A percentile compares a stretch with the other conserved stretches of the same genome.
Evolutionary conservation across 1,140 invertebrate genomes (phyloP).

Genomic region (Laodelphax striatellus): DNA sequence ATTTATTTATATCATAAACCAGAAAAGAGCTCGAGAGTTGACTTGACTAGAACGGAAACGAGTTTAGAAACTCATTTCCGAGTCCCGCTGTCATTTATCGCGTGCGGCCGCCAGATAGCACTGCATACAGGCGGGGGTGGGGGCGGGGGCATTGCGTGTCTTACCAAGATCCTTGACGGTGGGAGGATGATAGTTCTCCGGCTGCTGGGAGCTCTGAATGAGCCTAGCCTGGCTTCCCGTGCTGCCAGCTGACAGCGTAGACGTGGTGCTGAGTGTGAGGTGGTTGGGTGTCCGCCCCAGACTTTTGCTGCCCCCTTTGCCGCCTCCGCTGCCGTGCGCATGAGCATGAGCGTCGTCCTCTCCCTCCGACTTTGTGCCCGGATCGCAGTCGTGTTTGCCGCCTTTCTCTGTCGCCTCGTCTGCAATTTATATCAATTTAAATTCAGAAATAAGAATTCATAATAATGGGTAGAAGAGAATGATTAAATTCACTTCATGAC

Average conservation of each 20-base stretch:
- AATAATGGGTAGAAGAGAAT: too few species aligned
- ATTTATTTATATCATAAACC: too few species aligned
- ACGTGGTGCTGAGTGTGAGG: constrained; percentile 82
- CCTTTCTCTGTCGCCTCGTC: constrained; percentile 24
- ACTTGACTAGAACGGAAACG: neutral
- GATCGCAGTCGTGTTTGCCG: constrained; percentile 43
- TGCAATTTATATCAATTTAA: constrained; percentile 8
- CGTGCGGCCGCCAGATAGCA: constrained; percentile 7
- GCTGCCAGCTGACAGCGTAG: constrained; percentile 84
- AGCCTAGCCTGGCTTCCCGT: constrained; percentile 85
- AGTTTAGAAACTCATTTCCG: constrained; percentile 14
- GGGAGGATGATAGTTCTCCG: constrained; percentile 75
- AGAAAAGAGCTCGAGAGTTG: too few species aligned
- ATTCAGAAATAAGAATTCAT: too few species aligned
- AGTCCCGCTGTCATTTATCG: constrained; percentile 8
- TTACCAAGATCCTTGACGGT: constrained; percentile 79
- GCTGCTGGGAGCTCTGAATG: constrained; percentile 86
- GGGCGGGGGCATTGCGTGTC: neutral
- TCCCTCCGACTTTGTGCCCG: constrained; percentile 73
- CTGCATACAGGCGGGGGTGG: constrained; percentile 5
- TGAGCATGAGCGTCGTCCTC: constrained; percentile 55
- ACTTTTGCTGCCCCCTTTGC: constrained; percentile 26
- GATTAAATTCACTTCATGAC: too few species aligned
- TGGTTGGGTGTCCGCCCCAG: constrained; percentile 83
- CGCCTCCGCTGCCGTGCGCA: constrained; percentile 38